Evolutionary conservation across 2,113 vertebrate species (phyloP).

Genomic region (Chloropsis hardwickii): DNA sequence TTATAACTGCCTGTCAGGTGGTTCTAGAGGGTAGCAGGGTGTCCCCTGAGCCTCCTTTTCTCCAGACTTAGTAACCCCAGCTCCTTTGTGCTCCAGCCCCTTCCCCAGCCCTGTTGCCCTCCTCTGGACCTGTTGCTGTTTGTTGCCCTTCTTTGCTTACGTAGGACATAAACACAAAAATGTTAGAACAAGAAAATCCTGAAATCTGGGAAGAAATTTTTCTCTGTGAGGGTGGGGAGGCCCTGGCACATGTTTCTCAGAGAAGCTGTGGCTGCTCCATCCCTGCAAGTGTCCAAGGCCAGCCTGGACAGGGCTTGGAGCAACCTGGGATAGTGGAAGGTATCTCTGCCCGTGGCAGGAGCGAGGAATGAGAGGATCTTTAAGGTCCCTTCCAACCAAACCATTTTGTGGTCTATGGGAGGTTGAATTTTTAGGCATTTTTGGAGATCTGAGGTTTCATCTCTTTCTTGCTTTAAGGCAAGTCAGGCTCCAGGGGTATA

Average conservation of each 20-base stretch:
- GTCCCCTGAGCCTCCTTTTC: neutral
- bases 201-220: neutral
- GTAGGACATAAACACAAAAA: neutral
- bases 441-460: neutral
- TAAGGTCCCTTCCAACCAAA: neutral
- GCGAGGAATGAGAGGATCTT: neutral
- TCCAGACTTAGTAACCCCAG: neutral
- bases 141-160: neutral
- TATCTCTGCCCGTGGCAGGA: neutral
- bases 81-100: neutral
- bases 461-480: neutral
- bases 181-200: neutral
- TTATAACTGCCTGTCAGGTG: neutral
- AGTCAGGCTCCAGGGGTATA: neutral
- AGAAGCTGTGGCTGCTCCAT: neutral
- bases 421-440: neutral
- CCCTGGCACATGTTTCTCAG: neutral
- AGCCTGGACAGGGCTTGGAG: neutral
- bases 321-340: fast-evolving
- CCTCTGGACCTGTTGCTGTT: neutral
- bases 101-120: neutral
- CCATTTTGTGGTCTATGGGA: neutral
- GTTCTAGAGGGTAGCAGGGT: neutral
- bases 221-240: neutral
- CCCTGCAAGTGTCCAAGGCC: neutral